phyloP scores from a whole-genome alignment of 2,797 vertebrate genomes.

The Argyrosomus regius region DNA sequence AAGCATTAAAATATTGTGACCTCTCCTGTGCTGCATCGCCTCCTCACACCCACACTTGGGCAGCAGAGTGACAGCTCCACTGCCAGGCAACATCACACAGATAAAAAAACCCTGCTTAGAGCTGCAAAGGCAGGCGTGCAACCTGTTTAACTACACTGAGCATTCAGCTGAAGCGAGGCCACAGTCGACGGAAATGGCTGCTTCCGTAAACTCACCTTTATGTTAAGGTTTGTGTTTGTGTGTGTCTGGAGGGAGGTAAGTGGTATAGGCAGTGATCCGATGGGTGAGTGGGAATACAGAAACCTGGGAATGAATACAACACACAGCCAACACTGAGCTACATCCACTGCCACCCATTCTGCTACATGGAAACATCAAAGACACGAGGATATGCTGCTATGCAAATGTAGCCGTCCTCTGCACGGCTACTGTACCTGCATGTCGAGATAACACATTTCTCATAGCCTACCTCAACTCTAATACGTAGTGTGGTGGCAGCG shows the following conservation, averaged over 20 bases:
- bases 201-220: not conserved
- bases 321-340: constrained; percentile 11
- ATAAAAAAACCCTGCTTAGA: not conserved
- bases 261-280: not conserved
- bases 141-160: constrained; percentile 17
- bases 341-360: not conserved
- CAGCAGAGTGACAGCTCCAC: constrained; percentile 19
- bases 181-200: not conserved
- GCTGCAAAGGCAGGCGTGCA: not conserved
- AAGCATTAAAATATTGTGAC: not conserved
- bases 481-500: constrained; percentile 6
- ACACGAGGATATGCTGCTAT: not conserved
- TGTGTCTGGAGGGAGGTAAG: not conserved
- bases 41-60: constrained; percentile 17
- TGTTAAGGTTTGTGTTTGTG: not conserved
- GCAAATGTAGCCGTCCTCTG: constrained; percentile 7
- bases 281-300: constrained; percentile 15
- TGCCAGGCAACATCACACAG: not conserved
- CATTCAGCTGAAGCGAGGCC: not conserved
- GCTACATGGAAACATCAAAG: not conserved
- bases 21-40: constrained; percentile 18
- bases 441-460: constrained; percentile 16
- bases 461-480: not conserved
- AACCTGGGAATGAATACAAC: constrained; percentile 24
- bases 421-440: constrained; percentile 9